Evolutionary conservation across 2,113 vertebrate species (phyloP).

Genomic region (Geothlypis trichas): DNA sequence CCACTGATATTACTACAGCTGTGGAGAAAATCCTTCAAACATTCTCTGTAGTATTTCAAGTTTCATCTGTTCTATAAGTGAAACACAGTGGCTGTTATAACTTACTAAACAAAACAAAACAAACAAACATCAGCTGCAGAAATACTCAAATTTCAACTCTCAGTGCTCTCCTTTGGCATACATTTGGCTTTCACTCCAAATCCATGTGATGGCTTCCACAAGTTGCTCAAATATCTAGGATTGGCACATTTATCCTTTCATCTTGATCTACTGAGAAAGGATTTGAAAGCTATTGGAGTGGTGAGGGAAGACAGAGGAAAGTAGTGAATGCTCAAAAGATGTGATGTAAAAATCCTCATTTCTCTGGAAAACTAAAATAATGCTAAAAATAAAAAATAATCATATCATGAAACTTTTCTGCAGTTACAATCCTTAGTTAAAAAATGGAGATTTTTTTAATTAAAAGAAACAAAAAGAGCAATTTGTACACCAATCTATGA

Average conservation of each 20-base stretch:
- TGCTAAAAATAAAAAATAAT: not conserved
- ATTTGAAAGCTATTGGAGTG: not conserved
- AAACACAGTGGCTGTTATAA: not conserved
- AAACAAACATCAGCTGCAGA: not conserved
- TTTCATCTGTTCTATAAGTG: not conserved
- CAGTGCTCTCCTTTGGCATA: not conserved
- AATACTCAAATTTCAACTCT: not conserved
- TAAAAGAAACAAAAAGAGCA: not conserved
- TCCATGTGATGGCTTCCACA: not conserved
- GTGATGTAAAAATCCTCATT: not conserved
- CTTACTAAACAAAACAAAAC: not conserved
- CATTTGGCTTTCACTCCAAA: fast-evolving
- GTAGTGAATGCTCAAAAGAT: fast-evolving
- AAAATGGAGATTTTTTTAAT: not conserved
- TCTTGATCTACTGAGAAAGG: not conserved
- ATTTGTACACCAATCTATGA: not conserved
- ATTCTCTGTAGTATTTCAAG: not conserved
- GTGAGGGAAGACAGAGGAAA: not conserved
- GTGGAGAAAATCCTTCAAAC: not conserved
- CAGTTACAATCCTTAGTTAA: not conserved
- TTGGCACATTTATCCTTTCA: not conserved
- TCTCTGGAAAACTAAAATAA: not conserved
- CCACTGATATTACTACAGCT: not conserved
- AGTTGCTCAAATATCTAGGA: not conserved
- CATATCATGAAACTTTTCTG: not conserved